Conservation (phyloP, 2,888 invertebrate species). For the Ophion ventricosus region DNA sequence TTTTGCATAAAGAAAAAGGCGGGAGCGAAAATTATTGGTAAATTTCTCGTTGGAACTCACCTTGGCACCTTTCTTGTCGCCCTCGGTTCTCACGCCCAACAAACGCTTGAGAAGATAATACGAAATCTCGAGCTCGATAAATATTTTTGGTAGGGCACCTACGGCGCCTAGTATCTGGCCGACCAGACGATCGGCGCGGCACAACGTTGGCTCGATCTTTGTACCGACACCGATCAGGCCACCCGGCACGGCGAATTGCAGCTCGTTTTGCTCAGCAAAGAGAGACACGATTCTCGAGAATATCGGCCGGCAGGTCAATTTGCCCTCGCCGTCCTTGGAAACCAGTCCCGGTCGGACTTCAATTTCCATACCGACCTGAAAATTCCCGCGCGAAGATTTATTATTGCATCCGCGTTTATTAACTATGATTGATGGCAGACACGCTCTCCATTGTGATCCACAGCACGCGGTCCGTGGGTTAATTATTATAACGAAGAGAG, state of each 20-base stretch:
- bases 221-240: conserved; percentile 99
- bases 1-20: not conserved
- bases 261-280: conserved; percentile 98
- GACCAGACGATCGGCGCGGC: conserved; percentile 98
- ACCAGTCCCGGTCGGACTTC: conserved; percentile 99
- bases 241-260: conserved; percentile 99
- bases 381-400: conserved; percentile 9
- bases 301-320: conserved; percentile 97
- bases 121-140: conserved; percentile 98
- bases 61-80: conserved; percentile 99
- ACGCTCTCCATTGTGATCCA: no score
- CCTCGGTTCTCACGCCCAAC: conserved; percentile 98
- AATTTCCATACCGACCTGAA: conserved; percentile 97
- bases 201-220: conserved; percentile 99
- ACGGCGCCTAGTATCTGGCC: conserved; percentile 97
- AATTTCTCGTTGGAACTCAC: conserved; percentile 82
- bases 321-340: conserved; percentile 97
- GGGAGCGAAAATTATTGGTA: no score
- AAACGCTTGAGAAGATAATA: conserved; percentile 98
- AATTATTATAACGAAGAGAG: no score
- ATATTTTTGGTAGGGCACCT: conserved; percentile 97
- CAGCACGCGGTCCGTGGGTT: no score
- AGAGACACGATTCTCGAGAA: conserved; percentile 98
- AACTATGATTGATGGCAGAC: conserved; percentile 3
- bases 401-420: conserved; percentile 3